Percentiles rank a stretch among this genome's conserved stretches.
These are phyloP conservation scores for Leguminivora glycinivorella DNA, from an alignment of 1,140 invertebrate genomes.

Conservation along the genomic window DNA sequence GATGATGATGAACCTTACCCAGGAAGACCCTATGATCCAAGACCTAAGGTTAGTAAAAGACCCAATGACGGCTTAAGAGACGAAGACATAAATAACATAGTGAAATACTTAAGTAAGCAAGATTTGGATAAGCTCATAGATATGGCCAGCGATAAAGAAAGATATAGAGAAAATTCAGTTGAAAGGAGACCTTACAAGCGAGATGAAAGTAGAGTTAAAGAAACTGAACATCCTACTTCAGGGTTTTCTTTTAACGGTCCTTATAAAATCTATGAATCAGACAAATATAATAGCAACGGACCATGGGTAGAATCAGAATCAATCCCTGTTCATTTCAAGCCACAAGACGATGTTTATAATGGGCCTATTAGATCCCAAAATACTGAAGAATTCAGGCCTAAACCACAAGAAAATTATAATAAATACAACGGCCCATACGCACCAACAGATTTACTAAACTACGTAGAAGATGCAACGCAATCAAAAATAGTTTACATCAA, in stretches of 20 bases:
- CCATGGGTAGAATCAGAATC: slow-evolving; percentile 28
- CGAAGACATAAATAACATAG: slow-evolving; percentile 60
- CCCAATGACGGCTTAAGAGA: slow-evolving; percentile 59
- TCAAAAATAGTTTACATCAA: slow-evolving; percentile 3
- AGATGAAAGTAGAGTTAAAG: slow-evolving; percentile 11
- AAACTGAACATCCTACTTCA: neutral
- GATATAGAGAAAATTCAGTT: slow-evolving; percentile 31
- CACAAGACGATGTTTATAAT: neutral
- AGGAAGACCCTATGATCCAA: slow-evolving; percentile 36
- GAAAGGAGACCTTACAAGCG: slow-evolving; percentile 22
- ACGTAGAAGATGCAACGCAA: slow-evolving; percentile 2
- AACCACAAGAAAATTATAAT: slow-evolving; percentile 28
- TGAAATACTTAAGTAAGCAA: slow-evolving; percentile 65
- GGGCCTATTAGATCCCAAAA: neutral
- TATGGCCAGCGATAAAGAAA: slow-evolving; percentile 52
- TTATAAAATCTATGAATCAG: slow-evolving; percentile 30
- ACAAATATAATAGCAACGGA: slow-evolving; percentile 34
- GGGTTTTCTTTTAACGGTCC: slow-evolving; percentile 7
- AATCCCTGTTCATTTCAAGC: neutral
- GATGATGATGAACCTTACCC: slow-evolving; percentile 43
- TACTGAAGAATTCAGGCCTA: neutral
- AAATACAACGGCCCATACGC: slow-evolving; percentile 26
- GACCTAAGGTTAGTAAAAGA: slow-evolving; percentile 62
- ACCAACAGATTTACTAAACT: slow-evolving; percentile 8
- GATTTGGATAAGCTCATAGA: slow-evolving; percentile 66